Conservation (phyloP, 2,797 vertebrate species). For the Momotus momota region DNA sequence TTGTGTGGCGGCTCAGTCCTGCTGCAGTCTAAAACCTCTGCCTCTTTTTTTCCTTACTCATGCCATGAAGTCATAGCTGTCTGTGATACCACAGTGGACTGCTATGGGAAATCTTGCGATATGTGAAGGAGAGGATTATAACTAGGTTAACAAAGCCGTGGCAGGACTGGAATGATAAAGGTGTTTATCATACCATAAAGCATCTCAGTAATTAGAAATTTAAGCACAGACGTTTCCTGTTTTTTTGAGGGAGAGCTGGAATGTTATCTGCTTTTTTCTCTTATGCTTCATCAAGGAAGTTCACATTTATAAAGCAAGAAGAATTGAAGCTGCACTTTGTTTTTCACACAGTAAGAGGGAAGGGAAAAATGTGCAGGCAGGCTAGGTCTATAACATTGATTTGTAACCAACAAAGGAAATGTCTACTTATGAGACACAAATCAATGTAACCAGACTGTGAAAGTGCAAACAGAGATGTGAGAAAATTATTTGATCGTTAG, state of each 20-base stretch:
- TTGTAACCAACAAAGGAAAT: constrained; percentile 83
- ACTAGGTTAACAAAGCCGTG: constrained; percentile 59
- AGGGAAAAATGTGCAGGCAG: constrained; percentile 61
- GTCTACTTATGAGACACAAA: constrained; percentile 83
- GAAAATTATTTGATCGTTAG: constrained; percentile 82
- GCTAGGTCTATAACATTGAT: constrained; percentile 81
- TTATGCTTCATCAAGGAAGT: constrained; percentile 66
- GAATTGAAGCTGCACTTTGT: constrained; percentile 68
- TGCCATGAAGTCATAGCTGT: constrained; percentile 71
- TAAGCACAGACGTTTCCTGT: constrained; percentile 22
- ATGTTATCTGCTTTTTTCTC: constrained; percentile 53
- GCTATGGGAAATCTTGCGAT: constrained; percentile 43
- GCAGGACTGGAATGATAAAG: constrained; percentile 19
- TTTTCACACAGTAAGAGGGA: constrained; percentile 66
- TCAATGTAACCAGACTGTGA: constrained; percentile 82
- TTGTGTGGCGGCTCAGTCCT: constrained; percentile 52
- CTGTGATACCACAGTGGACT: constrained; percentile 67
- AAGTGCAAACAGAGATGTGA: constrained; percentile 84
- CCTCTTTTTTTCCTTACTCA: constrained; percentile 64
- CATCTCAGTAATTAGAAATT: constrained; percentile 55
- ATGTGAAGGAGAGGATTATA: constrained; percentile 56
- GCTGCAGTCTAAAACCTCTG: constrained; percentile 42
- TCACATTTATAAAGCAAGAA: constrained; percentile 67
- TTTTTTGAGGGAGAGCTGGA: constrained; percentile 43
- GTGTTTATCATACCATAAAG: constrained; percentile 62